Base-by-base conservation (phyloP, 2,888 invertebrate genomes). In the Apomyelois bistriatella region DNA sequence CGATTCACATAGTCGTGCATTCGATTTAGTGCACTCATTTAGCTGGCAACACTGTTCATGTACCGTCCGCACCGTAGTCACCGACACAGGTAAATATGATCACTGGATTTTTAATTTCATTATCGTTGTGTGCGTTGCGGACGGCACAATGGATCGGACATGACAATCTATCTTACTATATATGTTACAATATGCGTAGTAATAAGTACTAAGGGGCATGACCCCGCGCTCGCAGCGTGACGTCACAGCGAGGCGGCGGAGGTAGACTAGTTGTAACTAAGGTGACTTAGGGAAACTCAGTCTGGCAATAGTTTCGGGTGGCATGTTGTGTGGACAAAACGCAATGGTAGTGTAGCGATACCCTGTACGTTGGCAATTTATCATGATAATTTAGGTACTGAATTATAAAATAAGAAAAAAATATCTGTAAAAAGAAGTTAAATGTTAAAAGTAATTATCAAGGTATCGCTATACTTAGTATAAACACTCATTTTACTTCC, bases 1-100 rank as follows among this genome's bases (percentile, higher is more conserved):
- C 85, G 80, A 78, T 83, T 84, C 82, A 74, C 78, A 74, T 72
- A 73, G 72, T 70, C 65, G 76, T 77, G 77, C 81, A 76, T 70
- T 76, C 73, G 70, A 70, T 69, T 73, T 42, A 79, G 82, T 74
- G 79, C 82, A 81, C 78, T 74, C 72, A 71, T 62, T 53, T 58
- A 65, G 71, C 72, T 76, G 74, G 73, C 77, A 73, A 75, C 78
- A 71, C 60, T 69, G 68, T 62, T 60, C 51, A 36, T 41, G 50
- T 15, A 13, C 58, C 43, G 52, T 48, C 56, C 55, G 54, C 58
- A 46, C 46, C 47, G 43, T 47, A 10, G 15, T 4, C 50, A 35
- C n/a, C n/a, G n/a, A n/a, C 16, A 17, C n/a, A 16, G 7, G 15
- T 7, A n/a, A 13, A 12, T 6, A 28, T 12, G 30, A 28, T 43